Percentiles rank a stretch among this genome's conserved stretches.
phyloP scores from a whole-genome alignment of 2,113 vertebrate species.

The Hiodon tergisus region DNA sequence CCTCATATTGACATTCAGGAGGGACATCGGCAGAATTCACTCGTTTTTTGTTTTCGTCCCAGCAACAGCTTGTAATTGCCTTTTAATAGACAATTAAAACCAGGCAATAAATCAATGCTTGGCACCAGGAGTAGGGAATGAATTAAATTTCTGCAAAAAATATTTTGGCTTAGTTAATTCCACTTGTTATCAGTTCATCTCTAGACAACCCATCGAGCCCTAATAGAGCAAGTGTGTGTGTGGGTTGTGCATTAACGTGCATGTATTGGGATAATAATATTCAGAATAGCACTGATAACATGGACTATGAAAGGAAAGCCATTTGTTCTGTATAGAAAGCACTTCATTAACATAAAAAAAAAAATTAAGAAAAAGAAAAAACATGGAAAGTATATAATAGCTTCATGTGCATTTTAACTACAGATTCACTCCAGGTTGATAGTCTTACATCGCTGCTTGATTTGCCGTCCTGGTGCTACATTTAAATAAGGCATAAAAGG shows the following conservation, averaged over 20 bases:
- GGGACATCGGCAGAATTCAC: constrained; percentile 28
- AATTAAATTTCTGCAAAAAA: constrained; percentile 52
- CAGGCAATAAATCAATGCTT: constrained; percentile 63
- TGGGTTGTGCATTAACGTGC: background rate
- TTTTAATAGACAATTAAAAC: constrained; percentile 75
- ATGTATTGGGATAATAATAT: background rate
- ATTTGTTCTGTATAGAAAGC: constrained; percentile 13
- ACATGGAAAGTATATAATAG: background rate
- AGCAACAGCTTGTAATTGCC: constrained; percentile 67
- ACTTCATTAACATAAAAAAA: background rate
- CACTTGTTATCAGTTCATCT: constrained; percentile 53
- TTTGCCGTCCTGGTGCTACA: too few species aligned
- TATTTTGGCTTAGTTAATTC: constrained; percentile 40
- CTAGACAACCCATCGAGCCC: constrained; percentile 54
- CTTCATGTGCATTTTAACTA: background rate
- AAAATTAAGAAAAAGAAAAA: background rate
- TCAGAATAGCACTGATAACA: background rate
- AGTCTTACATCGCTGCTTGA: too few species aligned
- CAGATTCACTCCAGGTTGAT: background rate
- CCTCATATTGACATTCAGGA: constrained; percentile 46
- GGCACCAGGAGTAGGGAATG: constrained; percentile 51
- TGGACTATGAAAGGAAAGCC: constrained; percentile 6
- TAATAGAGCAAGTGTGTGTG: constrained; percentile 34
- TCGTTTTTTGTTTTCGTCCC: constrained; percentile 38
- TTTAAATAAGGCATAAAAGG: too few species aligned